These are phyloP conservation scores for Achlya flavicornis DNA, from an alignment of 2,888 invertebrate genomes.

Conservation along the genomic window DNA sequence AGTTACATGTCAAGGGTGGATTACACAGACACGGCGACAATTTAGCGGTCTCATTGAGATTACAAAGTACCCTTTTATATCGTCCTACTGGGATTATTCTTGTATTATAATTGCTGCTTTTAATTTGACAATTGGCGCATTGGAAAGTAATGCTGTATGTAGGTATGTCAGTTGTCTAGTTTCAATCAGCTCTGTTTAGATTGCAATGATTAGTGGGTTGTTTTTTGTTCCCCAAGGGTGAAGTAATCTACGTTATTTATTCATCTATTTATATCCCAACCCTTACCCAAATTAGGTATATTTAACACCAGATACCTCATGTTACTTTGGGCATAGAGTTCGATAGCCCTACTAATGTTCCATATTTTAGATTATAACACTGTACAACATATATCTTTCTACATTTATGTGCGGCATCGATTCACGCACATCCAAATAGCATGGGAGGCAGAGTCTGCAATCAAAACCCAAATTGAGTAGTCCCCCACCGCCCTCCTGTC, in stretches of 20 bases:
- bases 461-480: constrained; percentile 14
- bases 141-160: too few relatives aligned
- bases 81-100: not conserved
- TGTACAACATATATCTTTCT: not conserved
- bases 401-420: not conserved
- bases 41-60: constrained; percentile 9
- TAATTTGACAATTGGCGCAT: not conserved
- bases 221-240: too few relatives aligned
- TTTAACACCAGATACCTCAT: too few relatives aligned
- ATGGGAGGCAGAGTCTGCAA: constrained; percentile 13
- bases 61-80: not conserved
- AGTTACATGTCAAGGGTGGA: not conserved
- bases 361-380: too few relatives aligned
- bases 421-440: not conserved
- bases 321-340: too few relatives aligned
- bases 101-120: not conserved
- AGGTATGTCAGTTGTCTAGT: too few relatives aligned
- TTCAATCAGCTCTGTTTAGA: too few relatives aligned
- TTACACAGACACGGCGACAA: constrained; percentile 6
- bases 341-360: too few relatives aligned
- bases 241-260: too few relatives aligned
- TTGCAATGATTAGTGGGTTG: too few relatives aligned
- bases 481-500: constrained; percentile 10
- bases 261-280: too few relatives aligned
- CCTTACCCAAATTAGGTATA: too few relatives aligned